Evolutionary conservation across 1,140 invertebrate genomes (phyloP), one percentile per base, ranked within the genome.

Genomic region (Calliphora vicina): DNA sequence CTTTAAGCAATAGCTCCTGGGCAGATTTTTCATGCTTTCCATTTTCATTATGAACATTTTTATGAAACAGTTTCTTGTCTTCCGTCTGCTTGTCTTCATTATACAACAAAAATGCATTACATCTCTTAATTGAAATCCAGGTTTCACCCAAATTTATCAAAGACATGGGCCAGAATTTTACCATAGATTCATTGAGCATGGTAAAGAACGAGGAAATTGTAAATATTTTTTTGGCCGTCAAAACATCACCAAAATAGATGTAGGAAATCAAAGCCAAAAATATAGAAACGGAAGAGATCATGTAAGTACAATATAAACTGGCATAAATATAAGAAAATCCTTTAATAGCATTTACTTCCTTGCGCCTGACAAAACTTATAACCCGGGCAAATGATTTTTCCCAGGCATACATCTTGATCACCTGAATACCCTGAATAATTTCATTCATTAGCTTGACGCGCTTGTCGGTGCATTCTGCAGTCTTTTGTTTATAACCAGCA

Each of bases 351-450:
- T 86, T 84, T 74, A 90, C 87, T 82, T 91, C 91, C 81, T 91
- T 90, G 61, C 92, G 93, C 86, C 95, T 91, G 17, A 93, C 92
- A 9, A 91, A 89, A 25, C 92, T 91, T 1, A 95, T 92, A n/a
- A 95, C 87, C 82, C 93, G 92, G 13, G 93, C 92, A 85, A 96
- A 96, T 0, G 94, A 93, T 84, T 93, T 94, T 88, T 96, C 95
- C 95, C 95, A 96, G 0, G 94, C 93, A 86, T 95, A 96, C 95
- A 96, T 96, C 92, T 97, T 97, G 85, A 97, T 96, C 9, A 96
- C 93, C 86, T 93, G 93, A 76, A 94, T 94, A 0, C 94, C 94
- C 57, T 29, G 27, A 43, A 82, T 42, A n/a, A 82, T 45, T 72
- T 82, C 71, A 20, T 78, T 78, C 74, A 78, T 78, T 12, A 78